These are phyloP conservation scores for Xenops minutus DNA, from an alignment of 2,797 vertebrate genomes.

Conservation along the genomic window DNA sequence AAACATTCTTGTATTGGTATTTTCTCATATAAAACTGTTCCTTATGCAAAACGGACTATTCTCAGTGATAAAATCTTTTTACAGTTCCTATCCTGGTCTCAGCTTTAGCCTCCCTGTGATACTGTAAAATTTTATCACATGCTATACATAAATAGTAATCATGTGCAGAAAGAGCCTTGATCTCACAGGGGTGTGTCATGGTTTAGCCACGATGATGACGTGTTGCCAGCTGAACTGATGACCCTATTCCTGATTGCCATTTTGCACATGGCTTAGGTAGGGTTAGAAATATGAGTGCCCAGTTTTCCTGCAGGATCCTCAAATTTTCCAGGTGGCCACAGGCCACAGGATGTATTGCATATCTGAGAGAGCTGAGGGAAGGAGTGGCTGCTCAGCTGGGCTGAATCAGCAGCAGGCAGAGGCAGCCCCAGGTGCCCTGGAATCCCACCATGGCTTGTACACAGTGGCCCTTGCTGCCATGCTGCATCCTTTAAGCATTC, in stretches of 20 bases:
- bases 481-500: background rate
- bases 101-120: conserved; percentile 21
- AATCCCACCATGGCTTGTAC: fast-evolving
- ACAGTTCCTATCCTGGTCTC: background rate
- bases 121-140: conserved; percentile 28
- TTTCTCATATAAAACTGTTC: conserved; percentile 36
- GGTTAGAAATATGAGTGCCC: background rate
- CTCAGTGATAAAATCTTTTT: conserved; percentile 43
- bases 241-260: background rate
- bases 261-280: background rate
- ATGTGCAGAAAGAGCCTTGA: conserved; percentile 9
- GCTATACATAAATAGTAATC: conserved; percentile 12
- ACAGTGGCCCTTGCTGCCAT: fast-evolving
- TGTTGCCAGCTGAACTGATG: background rate
- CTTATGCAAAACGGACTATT: background rate
- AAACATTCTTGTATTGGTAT: background rate
- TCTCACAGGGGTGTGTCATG: background rate
- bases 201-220: background rate
- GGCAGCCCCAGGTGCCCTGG: background rate
- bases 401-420: background rate
- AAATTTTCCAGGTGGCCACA: background rate
- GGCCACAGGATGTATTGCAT: background rate
- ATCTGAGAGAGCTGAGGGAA: background rate
- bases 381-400: background rate
- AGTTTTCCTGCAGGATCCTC: background rate